A percentile compares a stretch with the other conserved stretches of the same genome.
phyloP scores from a whole-genome alignment of 1,140 invertebrate species.

The Drosophila pseudoananassae region DNA sequence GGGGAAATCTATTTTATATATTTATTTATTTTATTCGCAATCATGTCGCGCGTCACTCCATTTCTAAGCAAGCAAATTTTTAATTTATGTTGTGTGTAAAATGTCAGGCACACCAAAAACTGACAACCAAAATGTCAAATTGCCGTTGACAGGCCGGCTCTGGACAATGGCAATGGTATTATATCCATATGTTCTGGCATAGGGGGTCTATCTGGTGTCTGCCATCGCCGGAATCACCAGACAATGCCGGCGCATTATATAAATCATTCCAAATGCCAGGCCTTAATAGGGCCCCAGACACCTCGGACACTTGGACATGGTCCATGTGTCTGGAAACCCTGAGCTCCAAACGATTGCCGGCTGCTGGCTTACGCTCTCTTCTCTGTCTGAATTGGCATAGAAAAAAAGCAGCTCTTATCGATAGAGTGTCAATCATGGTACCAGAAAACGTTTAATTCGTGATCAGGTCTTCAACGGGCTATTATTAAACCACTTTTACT shows the following conservation, averaged over 20 bases:
- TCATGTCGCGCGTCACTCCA: constrained; percentile 34
- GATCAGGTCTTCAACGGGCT: not conserved
- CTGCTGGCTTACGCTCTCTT: constrained; percentile 62
- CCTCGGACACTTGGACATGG: constrained; percentile 67
- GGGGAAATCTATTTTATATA: constrained; percentile 21
- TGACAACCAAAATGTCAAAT: constrained; percentile 78
- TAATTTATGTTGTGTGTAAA: constrained; percentile 80
- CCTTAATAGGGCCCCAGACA: constrained; percentile 77
- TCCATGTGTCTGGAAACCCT: constrained; percentile 50
- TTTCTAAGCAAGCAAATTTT: constrained; percentile 47
- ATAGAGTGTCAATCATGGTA: constrained; percentile 52
- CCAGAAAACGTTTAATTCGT: constrained; percentile 21
- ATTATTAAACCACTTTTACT: not conserved
- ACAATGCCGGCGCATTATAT: constrained; percentile 73
- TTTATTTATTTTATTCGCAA: constrained; percentile 49
- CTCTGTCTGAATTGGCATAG: not conserved
- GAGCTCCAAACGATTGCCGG: constrained; percentile 28
- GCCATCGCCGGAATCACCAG: constrained; percentile 53
- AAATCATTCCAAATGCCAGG: constrained; percentile 77
- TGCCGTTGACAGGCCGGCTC: constrained; percentile 61
- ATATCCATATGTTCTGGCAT: constrained; percentile 36
- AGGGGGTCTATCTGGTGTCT: constrained; percentile 52
- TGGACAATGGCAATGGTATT: constrained; percentile 47
- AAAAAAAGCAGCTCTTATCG: constrained; percentile 39
- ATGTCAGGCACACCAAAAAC: constrained; percentile 70